Percentiles rank a stretch among this genome's conserved stretches.
These are phyloP conservation scores for Drosophila tripunctata DNA, from an alignment of 2,888 invertebrate species.

Conservation along the genomic window DNA sequence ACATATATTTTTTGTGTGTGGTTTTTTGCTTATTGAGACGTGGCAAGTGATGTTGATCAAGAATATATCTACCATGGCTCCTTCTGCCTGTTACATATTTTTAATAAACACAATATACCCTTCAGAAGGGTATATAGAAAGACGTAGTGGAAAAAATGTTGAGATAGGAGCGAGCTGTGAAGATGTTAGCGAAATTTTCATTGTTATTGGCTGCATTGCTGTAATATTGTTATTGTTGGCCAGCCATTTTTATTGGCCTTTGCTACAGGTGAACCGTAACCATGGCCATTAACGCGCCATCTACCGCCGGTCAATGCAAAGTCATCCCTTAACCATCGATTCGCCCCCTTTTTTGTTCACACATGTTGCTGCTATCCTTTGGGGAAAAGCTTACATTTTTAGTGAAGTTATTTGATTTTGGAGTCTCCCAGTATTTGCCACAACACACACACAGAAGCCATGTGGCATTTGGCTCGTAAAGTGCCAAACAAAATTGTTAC, in stretches of 20 bases:
- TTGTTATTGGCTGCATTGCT: slow-evolving; percentile 65
- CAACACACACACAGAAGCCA: slow-evolving; percentile 33
- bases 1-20: no score
- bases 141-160: no score
- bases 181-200: slow-evolving; percentile 15
- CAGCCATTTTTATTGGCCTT: slow-evolving; percentile 70
- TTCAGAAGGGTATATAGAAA: no score
- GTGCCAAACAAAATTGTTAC: slow-evolving; percentile 52
- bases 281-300: slow-evolving; percentile 54
- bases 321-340: background rate
- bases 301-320: slow-evolving; percentile 26
- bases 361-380: slow-evolving; percentile 7
- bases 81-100: no score
- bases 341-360: no score
- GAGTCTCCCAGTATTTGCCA: slow-evolving; percentile 6
- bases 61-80: no score
- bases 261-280: slow-evolving; percentile 65
- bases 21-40: no score
- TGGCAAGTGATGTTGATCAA: no score
- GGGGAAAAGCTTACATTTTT: slow-evolving; percentile 51
- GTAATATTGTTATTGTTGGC: slow-evolving; percentile 73
- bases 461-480: slow-evolving; percentile 58
- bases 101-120: no score
- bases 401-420: slow-evolving; percentile 70
- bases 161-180: no score